These are phyloP conservation scores for Andrena bucephala DNA, from an alignment of 2,888 invertebrate genomes.

Conservation along the genomic window DNA sequence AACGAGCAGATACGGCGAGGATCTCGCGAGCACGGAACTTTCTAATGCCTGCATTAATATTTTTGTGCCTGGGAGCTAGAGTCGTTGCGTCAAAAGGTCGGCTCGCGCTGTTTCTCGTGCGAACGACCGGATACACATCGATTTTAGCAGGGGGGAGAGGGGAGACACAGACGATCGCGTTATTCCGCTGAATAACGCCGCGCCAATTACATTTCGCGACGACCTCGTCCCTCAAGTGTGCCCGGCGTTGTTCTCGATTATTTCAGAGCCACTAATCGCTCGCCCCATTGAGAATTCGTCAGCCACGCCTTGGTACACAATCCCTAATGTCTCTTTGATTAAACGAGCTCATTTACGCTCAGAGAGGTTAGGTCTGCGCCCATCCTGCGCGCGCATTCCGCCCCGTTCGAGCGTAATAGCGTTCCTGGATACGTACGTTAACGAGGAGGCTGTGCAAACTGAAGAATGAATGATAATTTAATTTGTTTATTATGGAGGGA, in stretches of 20 bases:
- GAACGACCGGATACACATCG: conserved; percentile 51
- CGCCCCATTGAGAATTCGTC: background rate
- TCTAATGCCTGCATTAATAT: conserved; percentile 79
- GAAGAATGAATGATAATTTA: too few relatives aligned
- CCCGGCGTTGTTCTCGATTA: conserved; percentile 30
- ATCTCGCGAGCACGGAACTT: conserved; percentile 73
- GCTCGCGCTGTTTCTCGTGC: conserved; percentile 64
- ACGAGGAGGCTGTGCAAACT: too few relatives aligned
- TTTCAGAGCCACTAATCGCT: conserved; percentile 10
- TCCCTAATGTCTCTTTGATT: background rate
- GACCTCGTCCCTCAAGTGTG: conserved; percentile 43
- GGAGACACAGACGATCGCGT: conserved; percentile 43
- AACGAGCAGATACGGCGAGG: conserved; percentile 55
- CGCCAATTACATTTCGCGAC: background rate
- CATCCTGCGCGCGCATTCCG: too few relatives aligned
- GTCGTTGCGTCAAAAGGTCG: conserved; percentile 77
- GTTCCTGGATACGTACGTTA: too few relatives aligned
- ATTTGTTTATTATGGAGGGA: too few relatives aligned
- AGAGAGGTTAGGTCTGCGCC: too few relatives aligned
- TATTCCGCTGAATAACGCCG: conserved; percentile 55
- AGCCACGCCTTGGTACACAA: background rate
- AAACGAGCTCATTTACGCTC: background rate
- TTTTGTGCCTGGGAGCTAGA: conserved; percentile 75
- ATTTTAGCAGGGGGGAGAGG: conserved; percentile 25
- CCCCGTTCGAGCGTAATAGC: too few relatives aligned